Base-by-base conservation (phyloP, 1,140 invertebrate species). In the Cherax destructor region DNA sequence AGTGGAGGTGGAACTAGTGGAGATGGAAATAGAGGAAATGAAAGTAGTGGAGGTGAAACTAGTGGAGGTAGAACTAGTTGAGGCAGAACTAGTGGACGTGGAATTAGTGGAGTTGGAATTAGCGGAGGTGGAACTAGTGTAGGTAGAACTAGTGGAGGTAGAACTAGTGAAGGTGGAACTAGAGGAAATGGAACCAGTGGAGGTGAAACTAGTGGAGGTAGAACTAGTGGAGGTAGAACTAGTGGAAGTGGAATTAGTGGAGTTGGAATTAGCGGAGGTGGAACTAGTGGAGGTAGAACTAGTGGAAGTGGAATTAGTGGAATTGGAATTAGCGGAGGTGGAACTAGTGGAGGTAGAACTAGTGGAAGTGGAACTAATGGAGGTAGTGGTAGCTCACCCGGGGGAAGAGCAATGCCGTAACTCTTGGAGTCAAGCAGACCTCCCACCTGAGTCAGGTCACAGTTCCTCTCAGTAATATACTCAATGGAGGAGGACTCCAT, bases 341-440 rank as follows among this genome's bases (percentile, higher is more conserved):
- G 30, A 41, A 41, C 30, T 0, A 41, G 30, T 41, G 30, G 30
- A 41, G 30, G 0, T 41, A 41, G 30, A 41, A 41, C 30, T 41
- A 2, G 30, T 41, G 74, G 24, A 16, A n/a, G 61, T 16, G 61
- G 30, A 7, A 74, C 47, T 30, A 65, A 74, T 11, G 47, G 65
- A 72, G 65, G 13, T 10, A 7, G 72, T 30, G 6, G 6, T 16
- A 49, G 30, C 41, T 49, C 24, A 76, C 16, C 13, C n/a, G 30
- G 52, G 74, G 49, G 52, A 11, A 56, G 84, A n/a, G 97, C 98
- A 88, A 99, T 98, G 79, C 98, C 98, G 94, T 98, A 98, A 94
- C 98, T 97, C 94, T 98, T 98, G 0, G 97, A 98, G 94, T 98
- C 98, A 41, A 99, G 95, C 94, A 98, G 96, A 65, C 97, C 97